Evolutionary conservation across 2,797 vertebrate species (phyloP), one percentile per base, ranked within the genome.

Genomic region (Coregonus suidteri): DNA sequence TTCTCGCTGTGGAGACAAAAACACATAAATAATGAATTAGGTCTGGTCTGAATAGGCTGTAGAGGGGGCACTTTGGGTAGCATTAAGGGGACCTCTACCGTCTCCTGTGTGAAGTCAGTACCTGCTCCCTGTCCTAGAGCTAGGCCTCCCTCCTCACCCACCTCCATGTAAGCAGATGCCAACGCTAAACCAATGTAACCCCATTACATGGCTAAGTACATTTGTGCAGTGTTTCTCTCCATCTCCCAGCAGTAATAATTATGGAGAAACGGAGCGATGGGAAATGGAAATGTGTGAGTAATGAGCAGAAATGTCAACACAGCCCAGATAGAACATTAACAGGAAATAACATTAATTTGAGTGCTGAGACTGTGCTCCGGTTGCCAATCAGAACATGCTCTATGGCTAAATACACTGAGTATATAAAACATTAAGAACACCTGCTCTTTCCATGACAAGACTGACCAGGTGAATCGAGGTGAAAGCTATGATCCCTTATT

Each of bases 11-110:
- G 16, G 74, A 84, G 79, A 79, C 79, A 78, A 82, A 88, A 83
- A 83, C 76, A 64, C 71, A 84, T 85, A 81, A 84, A 87, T 87
- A 82, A 86, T 85, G 76, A 83, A 88, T 84, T 71, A 79, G 59
- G 76, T 70, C 76, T 73, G 77, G 64, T 75, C 75, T 69, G 75
- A 78, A 73, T 68, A 69, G 34, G 66, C 52, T 47, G 66, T 4
- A 13, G 20, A 25, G 64, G 64, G 64, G 25, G 3, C 20, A 66
- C 64, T 66, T 31, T 66, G 64, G 65, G 15, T 67, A 35, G 14
- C 25, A 18, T 35, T 14, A 11, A 68, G 31, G 37, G 66, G 66
- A 68, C 66, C 31, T 34, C 62, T 30, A 13, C 62, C 7, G 7
- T 65, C 66, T 68, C 66, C 15, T 18, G 31, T 34, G 66, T 67